Evolutionary conservation across 2,113 vertebrate species (phyloP).

Genomic region (Thalassarche chlororhynchos): DNA sequence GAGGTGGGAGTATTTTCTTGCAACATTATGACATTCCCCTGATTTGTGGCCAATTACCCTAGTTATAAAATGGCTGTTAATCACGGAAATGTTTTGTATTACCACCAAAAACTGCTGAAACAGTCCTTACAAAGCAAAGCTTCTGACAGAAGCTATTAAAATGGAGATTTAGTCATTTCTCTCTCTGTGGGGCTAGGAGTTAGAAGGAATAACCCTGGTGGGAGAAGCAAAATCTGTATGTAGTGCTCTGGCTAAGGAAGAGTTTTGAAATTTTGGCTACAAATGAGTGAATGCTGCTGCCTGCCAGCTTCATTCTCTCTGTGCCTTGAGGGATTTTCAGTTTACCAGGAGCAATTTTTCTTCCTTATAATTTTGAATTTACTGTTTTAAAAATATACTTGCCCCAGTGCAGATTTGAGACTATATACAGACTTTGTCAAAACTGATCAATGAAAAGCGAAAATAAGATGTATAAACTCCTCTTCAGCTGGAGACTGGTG

Average conservation of each 20-base stretch:
- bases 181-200: slow-evolving; percentile 20
- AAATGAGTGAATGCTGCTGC: slow-evolving; percentile 36
- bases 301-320: slow-evolving; percentile 24
- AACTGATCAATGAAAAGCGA: neutral
- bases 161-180: slow-evolving; percentile 71
- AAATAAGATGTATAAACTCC: neutral
- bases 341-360: slow-evolving; percentile 68
- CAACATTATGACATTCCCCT: slow-evolving; percentile 63
- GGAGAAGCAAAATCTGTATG: slow-evolving; percentile 1
- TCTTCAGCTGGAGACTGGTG: neutral
- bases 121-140: slow-evolving; percentile 73
- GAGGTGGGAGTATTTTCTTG: slow-evolving; percentile 70
- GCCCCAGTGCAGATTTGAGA: neutral
- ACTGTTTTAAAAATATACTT: slow-evolving; percentile 57
- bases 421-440: neutral
- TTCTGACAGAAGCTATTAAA: slow-evolving; percentile 75
- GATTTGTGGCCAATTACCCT: slow-evolving; percentile 79
- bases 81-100: slow-evolving; percentile 71
- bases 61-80: slow-evolving; percentile 77
- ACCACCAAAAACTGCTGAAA: slow-evolving; percentile 71
- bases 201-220: slow-evolving; percentile 50
- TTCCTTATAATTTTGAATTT: slow-evolving; percentile 63
- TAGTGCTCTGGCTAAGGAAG: slow-evolving; percentile 18
- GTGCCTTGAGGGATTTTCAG: slow-evolving; percentile 41
- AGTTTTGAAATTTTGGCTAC: neutral